A percentile compares a stretch with the other conserved stretches of the same genome.
Evolutionary conservation across 2,888 invertebrate species (phyloP).

Genomic region (Macrophya alboannulata): DNA sequence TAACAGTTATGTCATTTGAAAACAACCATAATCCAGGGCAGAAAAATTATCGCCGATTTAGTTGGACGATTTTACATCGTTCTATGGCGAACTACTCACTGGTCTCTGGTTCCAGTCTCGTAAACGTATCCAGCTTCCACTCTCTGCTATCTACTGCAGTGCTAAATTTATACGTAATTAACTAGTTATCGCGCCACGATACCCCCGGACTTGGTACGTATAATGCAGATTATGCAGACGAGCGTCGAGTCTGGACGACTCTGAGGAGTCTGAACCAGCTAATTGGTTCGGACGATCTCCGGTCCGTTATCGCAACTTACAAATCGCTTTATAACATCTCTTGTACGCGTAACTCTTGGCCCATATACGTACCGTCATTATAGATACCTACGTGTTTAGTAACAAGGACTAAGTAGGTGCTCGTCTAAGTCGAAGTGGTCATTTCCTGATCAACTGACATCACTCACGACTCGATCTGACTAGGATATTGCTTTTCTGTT

Average conservation of each 20-base stretch:
- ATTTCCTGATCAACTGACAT: neutral
- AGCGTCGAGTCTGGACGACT: slow-evolving; percentile 39
- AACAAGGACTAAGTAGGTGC: neutral
- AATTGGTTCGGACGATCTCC: slow-evolving; percentile 54
- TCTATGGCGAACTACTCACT: neutral
- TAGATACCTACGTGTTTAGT: neutral
- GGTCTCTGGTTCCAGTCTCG: neutral
- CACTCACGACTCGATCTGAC: neutral
- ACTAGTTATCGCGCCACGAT: slow-evolving; percentile 29
- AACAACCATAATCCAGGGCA: neutral
- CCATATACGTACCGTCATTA: neutral
- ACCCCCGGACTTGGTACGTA: slow-evolving; percentile 14
- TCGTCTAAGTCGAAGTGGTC: neutral
- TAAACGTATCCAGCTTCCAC: slow-evolving; percentile 1
- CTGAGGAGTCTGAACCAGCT: slow-evolving; percentile 43
- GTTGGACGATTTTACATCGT: neutral
- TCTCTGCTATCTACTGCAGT: neutral
- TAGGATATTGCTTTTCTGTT: neutral
- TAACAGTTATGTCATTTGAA: slow-evolving; percentile 26
- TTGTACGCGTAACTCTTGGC: slow-evolving; percentile 19
- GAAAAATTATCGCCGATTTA: neutral
- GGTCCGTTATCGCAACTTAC: slow-evolving; percentile 28
- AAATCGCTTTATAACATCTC: slow-evolving; percentile 51
- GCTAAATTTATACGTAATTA: slow-evolving; percentile 52
- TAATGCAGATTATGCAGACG: slow-evolving; percentile 50